Base-by-base conservation (phyloP, 1,140 invertebrate genomes). In the Rhopalosiphum maidis region DNA sequence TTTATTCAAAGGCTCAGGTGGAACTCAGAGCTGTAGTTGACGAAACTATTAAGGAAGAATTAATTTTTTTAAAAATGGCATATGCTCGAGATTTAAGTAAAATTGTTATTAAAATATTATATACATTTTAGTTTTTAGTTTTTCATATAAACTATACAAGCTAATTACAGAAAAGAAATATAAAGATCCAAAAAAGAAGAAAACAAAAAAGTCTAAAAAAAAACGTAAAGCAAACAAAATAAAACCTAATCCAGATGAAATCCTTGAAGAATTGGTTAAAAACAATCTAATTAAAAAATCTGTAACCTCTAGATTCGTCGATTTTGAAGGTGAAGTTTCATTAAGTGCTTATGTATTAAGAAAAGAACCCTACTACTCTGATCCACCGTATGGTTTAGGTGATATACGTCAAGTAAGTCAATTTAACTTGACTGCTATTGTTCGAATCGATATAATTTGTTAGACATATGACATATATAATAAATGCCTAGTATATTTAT, bases 321-420 rank as follows among this genome's bases (percentile, higher is more conserved):
- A 93, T 5, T 93, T 93, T 55, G 3, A 86, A 41, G 91, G 91
- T 43, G 91, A 93, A 23, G 37, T 85, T 1, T 55, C 9, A 22
- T 93, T 18, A 8, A 85, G 51, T 23, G 82, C n/a, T 54, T 23
- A 25, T 83, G 35, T 35, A 93, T 86, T 93, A n/a, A 43, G 91
- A 54, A 30, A 7, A 30, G 48, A 93, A 55, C 91, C 91, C 55
- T 86, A 55, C n/a, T n/a, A 54, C 43, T 30, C 18, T 18, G 82
- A 93, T 54, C 51, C 43, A 9, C 43, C 77, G 0, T 93, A 93
- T 55, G 22, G 82, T 9, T 54, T 93, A 54, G 91, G 91, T n/a
- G 91, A 93, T 85, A 21, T 93, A 77, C 91, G 68, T n/a, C 91
- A 93, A 86, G 91, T 93, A 41, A 85, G 48, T 92, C 15, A 91